Evolutionary conservation across 64 coral and sea anemone genomes (phyloP).

Genomic region (Hydrozoanthus tunicans): DNA sequence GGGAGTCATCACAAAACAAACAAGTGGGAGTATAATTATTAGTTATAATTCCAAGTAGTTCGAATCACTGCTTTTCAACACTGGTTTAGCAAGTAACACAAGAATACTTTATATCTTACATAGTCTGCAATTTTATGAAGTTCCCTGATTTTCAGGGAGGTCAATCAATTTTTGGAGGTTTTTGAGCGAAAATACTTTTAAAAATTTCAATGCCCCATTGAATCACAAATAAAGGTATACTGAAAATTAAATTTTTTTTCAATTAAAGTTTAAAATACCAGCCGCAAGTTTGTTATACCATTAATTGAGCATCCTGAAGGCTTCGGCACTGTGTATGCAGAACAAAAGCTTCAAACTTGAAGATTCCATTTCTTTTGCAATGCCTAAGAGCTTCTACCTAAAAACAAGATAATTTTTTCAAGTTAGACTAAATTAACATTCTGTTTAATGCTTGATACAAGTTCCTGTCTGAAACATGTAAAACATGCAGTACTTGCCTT

Average conservation of each 20-base stretch:
- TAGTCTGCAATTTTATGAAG: no score
- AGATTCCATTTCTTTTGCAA: constrained; percentile 72
- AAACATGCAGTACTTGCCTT: no score
- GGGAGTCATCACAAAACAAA: no score
- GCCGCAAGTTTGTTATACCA: constrained; percentile 36
- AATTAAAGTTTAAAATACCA: no score
- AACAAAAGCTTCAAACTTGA: constrained; percentile 95
- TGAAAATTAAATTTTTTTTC: no score
- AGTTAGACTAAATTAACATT: neutral
- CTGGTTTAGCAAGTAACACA: neutral
- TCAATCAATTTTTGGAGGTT: no score
- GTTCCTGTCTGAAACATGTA: no score
- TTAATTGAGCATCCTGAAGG: constrained; percentile 71
- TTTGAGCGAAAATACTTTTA: no score
- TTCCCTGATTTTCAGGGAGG: no score
- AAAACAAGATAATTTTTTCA: neutral
- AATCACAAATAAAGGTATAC: no score
- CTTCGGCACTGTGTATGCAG: constrained; percentile 84
- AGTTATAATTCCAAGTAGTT: neutral
- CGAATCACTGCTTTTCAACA: neutral
- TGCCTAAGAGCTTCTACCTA: constrained; percentile 67
- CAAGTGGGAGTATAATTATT: neutral
- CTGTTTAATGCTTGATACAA: no score
- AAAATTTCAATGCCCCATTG: no score
- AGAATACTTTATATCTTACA: neutral